Percentiles rank a stretch among this genome's conserved stretches.
Conservation (phyloP, 2,888 invertebrate genomes). For the Cryptosula pallasiana region DNA sequence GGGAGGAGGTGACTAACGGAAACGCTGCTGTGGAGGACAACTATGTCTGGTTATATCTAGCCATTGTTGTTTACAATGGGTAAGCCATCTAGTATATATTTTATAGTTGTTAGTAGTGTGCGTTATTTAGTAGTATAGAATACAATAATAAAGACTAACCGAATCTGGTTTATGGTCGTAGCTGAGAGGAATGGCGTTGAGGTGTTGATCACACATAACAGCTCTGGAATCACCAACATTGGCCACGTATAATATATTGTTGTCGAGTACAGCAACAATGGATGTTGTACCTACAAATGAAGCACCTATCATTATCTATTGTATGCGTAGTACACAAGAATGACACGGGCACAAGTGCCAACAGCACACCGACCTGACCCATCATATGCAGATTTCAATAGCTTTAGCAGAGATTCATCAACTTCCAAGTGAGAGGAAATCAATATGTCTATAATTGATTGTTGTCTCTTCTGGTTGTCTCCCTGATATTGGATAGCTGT, state of each 20-base stretch:
- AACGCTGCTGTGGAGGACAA: too few species aligned
- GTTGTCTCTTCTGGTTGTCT: not conserved
- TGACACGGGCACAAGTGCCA: too few species aligned
- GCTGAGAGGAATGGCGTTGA: constrained; percentile 83
- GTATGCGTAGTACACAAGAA: too few species aligned
- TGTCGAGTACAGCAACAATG: constrained; percentile 79
- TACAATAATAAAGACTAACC: constrained; percentile 55
- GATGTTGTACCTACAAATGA: constrained; percentile 86
- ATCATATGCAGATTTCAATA: constrained; percentile 70
- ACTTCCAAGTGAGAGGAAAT: constrained; percentile 82
- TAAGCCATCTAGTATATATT: too few species aligned
- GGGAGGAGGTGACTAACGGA: too few species aligned
- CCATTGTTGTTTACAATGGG: too few species aligned
- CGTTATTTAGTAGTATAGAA: too few species aligned
- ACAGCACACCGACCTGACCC: constrained; percentile 60
- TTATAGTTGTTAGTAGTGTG: too few species aligned
- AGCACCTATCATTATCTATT: too few species aligned
- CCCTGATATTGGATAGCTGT: constrained; percentile 30
- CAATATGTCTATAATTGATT: constrained; percentile 63
- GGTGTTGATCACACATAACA: constrained; percentile 85
- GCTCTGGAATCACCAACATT: constrained; percentile 96
- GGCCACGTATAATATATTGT: constrained; percentile 76
- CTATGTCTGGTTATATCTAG: too few species aligned
- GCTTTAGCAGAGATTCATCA: constrained; percentile 73
- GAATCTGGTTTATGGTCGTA: constrained; percentile 96